Conservation (phyloP, 2,797 vertebrate species). For the Microctenopoma lineatum region DNA sequence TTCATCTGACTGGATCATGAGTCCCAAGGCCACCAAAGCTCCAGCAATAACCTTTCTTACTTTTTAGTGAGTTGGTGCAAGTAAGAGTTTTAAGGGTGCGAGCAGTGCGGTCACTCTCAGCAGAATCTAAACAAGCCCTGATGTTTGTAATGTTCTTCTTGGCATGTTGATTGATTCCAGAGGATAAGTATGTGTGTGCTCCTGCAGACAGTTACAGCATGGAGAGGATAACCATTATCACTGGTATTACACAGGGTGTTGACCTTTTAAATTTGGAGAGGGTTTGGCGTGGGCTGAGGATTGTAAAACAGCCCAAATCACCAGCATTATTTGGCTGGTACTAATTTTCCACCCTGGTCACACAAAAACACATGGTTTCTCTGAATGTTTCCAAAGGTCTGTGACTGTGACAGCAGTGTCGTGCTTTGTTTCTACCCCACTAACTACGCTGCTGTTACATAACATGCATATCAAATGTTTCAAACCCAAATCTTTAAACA, state of each 20-base stretch:
- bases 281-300: constrained; percentile 2
- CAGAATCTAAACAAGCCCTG: constrained; percentile 58
- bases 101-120: constrained; percentile 39
- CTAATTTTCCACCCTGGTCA: constrained; percentile 19
- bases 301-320: constrained; percentile 16
- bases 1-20: background rate
- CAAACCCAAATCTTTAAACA: constrained; percentile 34
- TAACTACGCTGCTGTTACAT: constrained; percentile 48
- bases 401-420: constrained; percentile 16
- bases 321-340: constrained; percentile 14
- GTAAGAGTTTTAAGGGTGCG: background rate
- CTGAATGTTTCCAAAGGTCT: background rate
- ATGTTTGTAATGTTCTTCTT: constrained; percentile 75
- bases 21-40: background rate
- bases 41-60: background rate
- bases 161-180: constrained; percentile 69
- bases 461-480: constrained; percentile 50
- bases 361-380: background rate
- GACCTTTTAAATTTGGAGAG: constrained; percentile 11
- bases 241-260: background rate
- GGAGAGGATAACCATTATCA: background rate
- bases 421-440: constrained; percentile 52
- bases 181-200: constrained; percentile 64
- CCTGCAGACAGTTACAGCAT: constrained; percentile 11
- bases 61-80: constrained; percentile 2